Base-by-base conservation (phyloP, 2,888 invertebrate species). In the Galerucella nymphaeae region DNA sequence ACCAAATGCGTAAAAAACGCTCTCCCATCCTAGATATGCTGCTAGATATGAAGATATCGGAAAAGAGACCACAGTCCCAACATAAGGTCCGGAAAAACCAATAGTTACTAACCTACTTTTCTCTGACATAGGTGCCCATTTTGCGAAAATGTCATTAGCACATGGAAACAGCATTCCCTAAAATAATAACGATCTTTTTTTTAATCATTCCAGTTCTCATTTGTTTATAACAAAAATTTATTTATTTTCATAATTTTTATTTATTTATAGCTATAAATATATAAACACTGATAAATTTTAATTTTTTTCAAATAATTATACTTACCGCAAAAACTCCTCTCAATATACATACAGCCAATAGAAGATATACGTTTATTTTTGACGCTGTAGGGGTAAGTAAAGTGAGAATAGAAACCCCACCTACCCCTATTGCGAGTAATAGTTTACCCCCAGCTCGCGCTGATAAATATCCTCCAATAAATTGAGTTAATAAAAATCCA, bases 381-480 rank as follows among this genome's bases (percentile, higher is more conserved):
- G 94, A 90, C 0, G 94, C 90, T 13, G 92, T 87, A 0, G 96
- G 96, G 0, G 95, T 96, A 76, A 95, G 85, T 0, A 97, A 84
- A 0, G 96, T 96, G 76, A 96, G 87, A 11, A 95, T 82, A 0
- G 96, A 93, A 0, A 96, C 95, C 0, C 91, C 89, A 0, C 93
- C 92, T 42, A 96, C 92, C 20, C 95, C 95, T 75, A 91, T 86
- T 38, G 94, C 95, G 84, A 93, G 94, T 18, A 94, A 90, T 79
- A 92, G 90, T 88, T 95, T 95, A 75, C 96, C 97, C 78, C 97
- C 97, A 84, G 95, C 90, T 84, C 90, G 91, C 79, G 93, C 91
- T 2, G 95, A 94, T 64, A 97, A 87, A 90, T 93, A 94, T 63
- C 96, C 96, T 0, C 96, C 96, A 0, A 93, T 89, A 55, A 96